These are phyloP conservation scores for Torymus auratus DNA, from an alignment of 2,888 invertebrate genomes.

Conservation along the genomic window DNA sequence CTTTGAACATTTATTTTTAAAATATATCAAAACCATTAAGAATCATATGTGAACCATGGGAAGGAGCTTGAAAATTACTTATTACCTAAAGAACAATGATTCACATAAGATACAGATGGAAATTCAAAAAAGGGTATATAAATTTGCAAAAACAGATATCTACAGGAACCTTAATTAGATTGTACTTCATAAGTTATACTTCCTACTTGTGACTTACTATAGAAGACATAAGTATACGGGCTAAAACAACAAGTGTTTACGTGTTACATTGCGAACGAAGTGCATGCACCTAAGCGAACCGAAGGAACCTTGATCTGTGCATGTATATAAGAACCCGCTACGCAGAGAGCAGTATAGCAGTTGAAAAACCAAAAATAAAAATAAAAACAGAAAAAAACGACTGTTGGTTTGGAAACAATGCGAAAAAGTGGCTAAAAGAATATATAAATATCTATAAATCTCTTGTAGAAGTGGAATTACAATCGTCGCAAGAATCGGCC, in stretches of 20 bases:
- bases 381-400: conserved; percentile 17
- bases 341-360: neutral
- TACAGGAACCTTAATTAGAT: conserved; percentile 3
- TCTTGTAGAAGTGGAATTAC: conserved; percentile 51
- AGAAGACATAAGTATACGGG: neutral
- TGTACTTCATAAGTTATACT: too few relatives aligned
- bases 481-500: conserved; percentile 55
- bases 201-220: too few relatives aligned
- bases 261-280: neutral
- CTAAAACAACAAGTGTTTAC: neutral
- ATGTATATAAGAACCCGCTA: neutral
- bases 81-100: neutral
- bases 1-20: too few relatives aligned
- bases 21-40: too few relatives aligned
- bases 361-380: neutral
- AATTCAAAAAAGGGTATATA: neutral
- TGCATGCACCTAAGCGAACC: conserved; percentile 28
- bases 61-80: neutral
- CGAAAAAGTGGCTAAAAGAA: neutral
- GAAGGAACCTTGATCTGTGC: conserved; percentile 5
- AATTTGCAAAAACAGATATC: neutral
- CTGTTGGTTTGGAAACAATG: conserved; percentile 17
- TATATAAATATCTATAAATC: conserved; percentile 27
- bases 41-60: too few relatives aligned
- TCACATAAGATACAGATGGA: neutral